A percentile compares a stretch with the other conserved stretches of the same genome.
Conservation (phyloP, 2,113 vertebrate species). For the Percopsis transmontana region DNA sequence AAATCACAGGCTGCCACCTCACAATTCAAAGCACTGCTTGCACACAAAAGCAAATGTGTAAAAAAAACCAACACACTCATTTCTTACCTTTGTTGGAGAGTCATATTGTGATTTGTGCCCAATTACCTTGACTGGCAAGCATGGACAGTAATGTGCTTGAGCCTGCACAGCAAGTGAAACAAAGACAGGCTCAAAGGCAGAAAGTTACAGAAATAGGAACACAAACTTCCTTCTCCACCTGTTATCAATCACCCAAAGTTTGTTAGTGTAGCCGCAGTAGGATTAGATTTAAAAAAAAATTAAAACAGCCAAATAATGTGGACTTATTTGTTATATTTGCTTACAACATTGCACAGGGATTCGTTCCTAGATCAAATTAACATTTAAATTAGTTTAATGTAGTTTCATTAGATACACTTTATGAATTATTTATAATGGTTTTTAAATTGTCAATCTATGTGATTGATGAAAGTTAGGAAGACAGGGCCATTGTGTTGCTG, state of each 20-base stretch:
- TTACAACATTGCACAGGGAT: not conserved
- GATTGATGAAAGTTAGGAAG: not conserved
- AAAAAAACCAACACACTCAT: not conserved
- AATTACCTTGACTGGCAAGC: not conserved
- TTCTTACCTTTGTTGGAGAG: slow-evolving; percentile 5
- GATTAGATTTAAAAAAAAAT: too few species aligned
- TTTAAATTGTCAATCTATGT: not conserved
- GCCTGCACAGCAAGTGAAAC: slow-evolving; percentile 6
- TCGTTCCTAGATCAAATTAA: not conserved
- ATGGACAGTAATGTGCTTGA: slow-evolving; percentile 11
- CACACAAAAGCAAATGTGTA: not conserved
- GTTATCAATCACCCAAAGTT: not conserved
- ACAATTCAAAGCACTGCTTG: not conserved
- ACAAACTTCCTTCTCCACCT: slow-evolving; percentile 12
- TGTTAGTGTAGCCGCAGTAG: not conserved
- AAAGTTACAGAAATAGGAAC: slow-evolving; percentile 30
- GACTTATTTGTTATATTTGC: not conserved
- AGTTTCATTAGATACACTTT: not conserved
- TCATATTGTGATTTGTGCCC: slow-evolving; percentile 1
- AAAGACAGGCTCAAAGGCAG: slow-evolving; percentile 24
- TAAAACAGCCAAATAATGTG: not conserved
- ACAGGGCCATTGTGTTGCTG: not conserved
- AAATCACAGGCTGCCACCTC: not conserved
- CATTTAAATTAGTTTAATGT: not conserved
- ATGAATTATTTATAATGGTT: not conserved